A percentile compares a stretch with the other conserved stretches of the same genome.
phyloP scores from a whole-genome alignment of 2,113 vertebrate genomes.

The Melanerpes aurifrons region DNA sequence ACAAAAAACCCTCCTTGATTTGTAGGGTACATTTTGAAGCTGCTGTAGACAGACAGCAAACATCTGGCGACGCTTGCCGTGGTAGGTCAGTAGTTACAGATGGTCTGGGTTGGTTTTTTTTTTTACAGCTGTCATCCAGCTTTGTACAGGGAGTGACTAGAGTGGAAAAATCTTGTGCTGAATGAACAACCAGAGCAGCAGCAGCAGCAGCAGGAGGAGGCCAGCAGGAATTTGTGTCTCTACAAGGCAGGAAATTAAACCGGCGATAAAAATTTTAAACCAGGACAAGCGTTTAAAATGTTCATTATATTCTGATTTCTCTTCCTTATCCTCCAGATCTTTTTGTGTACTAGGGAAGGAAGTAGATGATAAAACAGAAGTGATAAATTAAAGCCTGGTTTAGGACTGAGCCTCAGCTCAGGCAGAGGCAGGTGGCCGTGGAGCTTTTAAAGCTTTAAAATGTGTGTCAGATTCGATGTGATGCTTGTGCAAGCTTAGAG shows the following conservation, averaged over 20 bases:
- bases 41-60: conserved; percentile 47
- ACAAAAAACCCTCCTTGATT: background rate
- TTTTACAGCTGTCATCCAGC: conserved; percentile 53
- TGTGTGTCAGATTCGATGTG: background rate
- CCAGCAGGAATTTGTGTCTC: conserved; percentile 11
- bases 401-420: background rate
- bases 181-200: conserved; percentile 18
- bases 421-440: background rate
- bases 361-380: background rate
- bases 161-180: conserved; percentile 51
- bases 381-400: background rate
- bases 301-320: background rate
- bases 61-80: conserved; percentile 61
- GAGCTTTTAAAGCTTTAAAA: background rate
- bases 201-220: background rate
- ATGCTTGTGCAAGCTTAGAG: background rate
- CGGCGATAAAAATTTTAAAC: conserved; percentile 35
- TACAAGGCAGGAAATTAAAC: conserved; percentile 25
- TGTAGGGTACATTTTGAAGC: background rate
- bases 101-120: conserved; percentile 22
- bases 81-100: conserved; percentile 54
- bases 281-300: background rate
- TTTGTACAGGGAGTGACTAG: conserved; percentile 18
- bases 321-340: background rate
- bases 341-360: background rate